Evolutionary conservation across 2,113 vertebrate species (phyloP).

Genomic region (Tympanuchus pallidicinctus): DNA sequence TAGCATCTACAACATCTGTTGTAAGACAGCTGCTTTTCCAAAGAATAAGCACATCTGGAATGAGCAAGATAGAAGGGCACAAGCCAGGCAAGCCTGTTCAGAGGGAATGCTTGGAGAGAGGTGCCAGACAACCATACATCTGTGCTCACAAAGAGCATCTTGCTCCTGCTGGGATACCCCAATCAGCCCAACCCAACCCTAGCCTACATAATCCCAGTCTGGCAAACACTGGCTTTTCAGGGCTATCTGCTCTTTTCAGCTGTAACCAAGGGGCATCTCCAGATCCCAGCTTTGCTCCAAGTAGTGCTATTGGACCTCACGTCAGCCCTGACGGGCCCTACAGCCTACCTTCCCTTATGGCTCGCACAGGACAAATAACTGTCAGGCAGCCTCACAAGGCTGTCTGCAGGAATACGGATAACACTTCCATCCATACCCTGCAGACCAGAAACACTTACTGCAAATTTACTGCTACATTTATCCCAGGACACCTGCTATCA

Average conservation of each 20-base stretch:
- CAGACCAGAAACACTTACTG: neutral
- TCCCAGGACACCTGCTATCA: neutral
- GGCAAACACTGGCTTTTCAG: neutral
- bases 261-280: neutral
- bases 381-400: neutral
- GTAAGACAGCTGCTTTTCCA: neutral
- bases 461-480: neutral
- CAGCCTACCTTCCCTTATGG: no score
- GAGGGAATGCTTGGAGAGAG: neutral
- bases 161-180: neutral
- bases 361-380: neutral
- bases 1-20: neutral
- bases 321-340: rapidly evolving
- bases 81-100: neutral
- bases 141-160: neutral
- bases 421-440: neutral
- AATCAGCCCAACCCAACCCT: neutral
- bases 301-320: neutral
- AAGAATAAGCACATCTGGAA: neutral
- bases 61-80: neutral
- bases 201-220: neutral
- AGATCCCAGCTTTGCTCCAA: neutral
- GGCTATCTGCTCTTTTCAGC: neutral
- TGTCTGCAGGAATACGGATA: neutral
- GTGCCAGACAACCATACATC: neutral